Evolutionary conservation across 2,888 invertebrate species (phyloP).

Genomic region (Dasypogon diadema): DNA sequence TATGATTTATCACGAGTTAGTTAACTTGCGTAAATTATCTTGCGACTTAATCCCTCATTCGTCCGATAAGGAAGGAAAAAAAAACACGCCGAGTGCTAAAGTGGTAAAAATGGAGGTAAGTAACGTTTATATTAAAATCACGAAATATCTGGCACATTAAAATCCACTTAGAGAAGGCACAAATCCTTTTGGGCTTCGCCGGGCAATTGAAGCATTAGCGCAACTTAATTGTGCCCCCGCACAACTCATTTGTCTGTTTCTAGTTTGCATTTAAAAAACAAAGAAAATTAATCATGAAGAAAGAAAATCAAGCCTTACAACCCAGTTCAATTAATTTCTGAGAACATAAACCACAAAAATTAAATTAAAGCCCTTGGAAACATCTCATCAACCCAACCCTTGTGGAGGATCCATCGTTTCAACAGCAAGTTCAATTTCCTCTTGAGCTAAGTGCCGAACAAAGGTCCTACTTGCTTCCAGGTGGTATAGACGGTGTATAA

Average conservation of each 20-base stretch:
- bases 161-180: not conserved
- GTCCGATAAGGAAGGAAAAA: not conserved
- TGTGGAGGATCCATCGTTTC: constrained; percentile 25
- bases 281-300: constrained; percentile 15
- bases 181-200: not conserved
- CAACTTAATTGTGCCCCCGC: not conserved
- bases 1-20: constrained; percentile 40
- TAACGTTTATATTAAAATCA: too few species aligned
- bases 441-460: not conserved
- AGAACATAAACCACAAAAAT: constrained; percentile 58
- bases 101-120: too few species aligned
- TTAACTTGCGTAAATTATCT: not conserved
- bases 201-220: not conserved
- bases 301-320: constrained; percentile 51
- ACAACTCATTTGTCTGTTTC: not conserved
- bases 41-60: not conserved
- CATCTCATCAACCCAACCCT: constrained; percentile 37
- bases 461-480: constrained; percentile 16
- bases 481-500: constrained; percentile 49
- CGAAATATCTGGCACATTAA: too few species aligned
- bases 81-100: too few species aligned
- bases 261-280: not conserved
- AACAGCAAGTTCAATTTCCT: constrained; percentile 45
- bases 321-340: constrained; percentile 57
- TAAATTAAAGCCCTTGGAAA: constrained; percentile 57